phyloP scores from a whole-genome alignment of 2,888 invertebrate genomes.

The Dione vanillae region DNA sequence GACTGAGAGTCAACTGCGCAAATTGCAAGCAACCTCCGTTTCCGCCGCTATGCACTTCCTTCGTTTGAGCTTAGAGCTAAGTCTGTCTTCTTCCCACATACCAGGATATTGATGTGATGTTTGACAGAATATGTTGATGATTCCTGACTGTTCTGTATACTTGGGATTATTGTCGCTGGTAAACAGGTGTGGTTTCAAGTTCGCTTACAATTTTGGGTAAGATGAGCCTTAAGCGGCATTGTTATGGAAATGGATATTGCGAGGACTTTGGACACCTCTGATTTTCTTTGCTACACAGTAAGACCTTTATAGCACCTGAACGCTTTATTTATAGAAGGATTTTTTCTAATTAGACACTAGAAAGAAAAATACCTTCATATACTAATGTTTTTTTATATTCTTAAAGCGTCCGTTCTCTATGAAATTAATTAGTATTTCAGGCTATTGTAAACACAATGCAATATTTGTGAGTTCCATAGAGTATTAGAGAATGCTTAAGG shows the following conservation, averaged over 20 bases:
- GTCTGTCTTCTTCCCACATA: conserved; percentile 42
- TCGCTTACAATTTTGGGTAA: neutral
- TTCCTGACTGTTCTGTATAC: neutral
- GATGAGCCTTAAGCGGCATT: neutral
- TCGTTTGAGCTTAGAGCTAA: conserved; percentile 45
- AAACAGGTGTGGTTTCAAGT: neutral
- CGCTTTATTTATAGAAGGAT: no score
- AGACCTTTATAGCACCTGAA: no score
- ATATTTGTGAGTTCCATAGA: no score
- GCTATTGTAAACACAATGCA: no score
- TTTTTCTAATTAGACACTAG: no score
- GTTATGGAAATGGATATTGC: neutral
- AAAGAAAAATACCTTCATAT: no score
- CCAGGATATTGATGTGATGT: conserved; percentile 37
- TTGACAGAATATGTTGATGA: conserved; percentile 17
- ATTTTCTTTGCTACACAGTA: no score
- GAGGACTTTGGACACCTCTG: no score
- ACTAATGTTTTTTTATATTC: no score
- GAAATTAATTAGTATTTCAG: no score
- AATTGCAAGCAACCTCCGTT: conserved; percentile 50
- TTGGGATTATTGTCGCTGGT: neutral
- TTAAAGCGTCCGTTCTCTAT: no score
- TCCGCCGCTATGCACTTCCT: conserved; percentile 51
- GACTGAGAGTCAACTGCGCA: conserved; percentile 47
- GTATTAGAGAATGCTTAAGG: no score